Evolutionary conservation across 2,888 invertebrate genomes (phyloP).

Genomic region (Agonopterix subpropinquella): DNA sequence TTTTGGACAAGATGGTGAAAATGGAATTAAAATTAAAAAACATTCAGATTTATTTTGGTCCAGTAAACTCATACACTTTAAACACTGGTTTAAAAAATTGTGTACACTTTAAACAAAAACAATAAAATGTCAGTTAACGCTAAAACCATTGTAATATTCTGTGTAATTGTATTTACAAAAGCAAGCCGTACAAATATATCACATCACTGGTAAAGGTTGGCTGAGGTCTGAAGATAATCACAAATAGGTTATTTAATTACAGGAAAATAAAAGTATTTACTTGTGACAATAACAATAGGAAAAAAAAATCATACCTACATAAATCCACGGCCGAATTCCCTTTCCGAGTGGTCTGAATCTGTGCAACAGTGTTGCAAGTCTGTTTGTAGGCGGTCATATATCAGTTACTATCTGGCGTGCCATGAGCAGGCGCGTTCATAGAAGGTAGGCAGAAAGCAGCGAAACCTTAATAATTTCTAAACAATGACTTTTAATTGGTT

Average conservation of each 20-base stretch:
- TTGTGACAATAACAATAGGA: not conserved
- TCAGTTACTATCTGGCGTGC: too few species aligned
- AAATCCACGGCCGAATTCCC: too few species aligned
- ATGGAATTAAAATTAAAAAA: not conserved
- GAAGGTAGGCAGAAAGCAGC: too few species aligned
- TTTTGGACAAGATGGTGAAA: too few species aligned
- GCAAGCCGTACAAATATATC: conserved; percentile 23
- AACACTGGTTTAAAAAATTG: not conserved
- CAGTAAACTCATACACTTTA: conserved; percentile 4
- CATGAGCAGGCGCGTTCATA: too few species aligned
- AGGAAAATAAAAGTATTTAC: not conserved
- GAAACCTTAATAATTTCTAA: too few species aligned
- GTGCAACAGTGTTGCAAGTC: too few species aligned
- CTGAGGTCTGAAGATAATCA: conserved; percentile 13
- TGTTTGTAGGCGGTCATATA: too few species aligned
- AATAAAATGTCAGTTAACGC: not conserved
- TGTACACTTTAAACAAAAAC: not conserved
- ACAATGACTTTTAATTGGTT: too few species aligned
- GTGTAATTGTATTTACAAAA: conserved; percentile 31
- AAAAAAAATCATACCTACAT: too few species aligned
- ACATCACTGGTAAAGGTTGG: conserved; percentile 21
- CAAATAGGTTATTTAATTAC: not conserved
- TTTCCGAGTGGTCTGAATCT: too few species aligned
- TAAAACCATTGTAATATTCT: not conserved
- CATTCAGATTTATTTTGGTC: conserved; percentile 14